Evolutionary conservation across 2,797 vertebrate genomes (phyloP), one percentile per base, ranked within the genome.

Genomic region (Prionace glauca): DNA sequence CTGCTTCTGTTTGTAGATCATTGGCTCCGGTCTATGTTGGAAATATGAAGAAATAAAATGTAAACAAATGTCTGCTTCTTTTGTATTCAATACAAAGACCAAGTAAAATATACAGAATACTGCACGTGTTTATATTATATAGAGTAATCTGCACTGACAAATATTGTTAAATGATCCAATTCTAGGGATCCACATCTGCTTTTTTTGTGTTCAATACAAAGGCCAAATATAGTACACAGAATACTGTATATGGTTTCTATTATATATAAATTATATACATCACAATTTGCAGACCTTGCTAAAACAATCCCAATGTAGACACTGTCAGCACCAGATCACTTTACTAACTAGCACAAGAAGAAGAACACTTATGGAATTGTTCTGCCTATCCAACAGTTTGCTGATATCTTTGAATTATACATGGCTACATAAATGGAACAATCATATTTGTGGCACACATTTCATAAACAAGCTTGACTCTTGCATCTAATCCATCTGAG

Each of bases 1-100:
- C 99, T 3, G 99, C 99, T 96, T 99, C 98, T 8, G 99, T 99
- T 97, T 99, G 99, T 96, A 99, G 97, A 97, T 99, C 99, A 96
- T 98, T 98, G 45, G 98, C 98, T 65, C 98, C 98, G 0, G 98
- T 98, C 99, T 99, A 96, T 62, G 94, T 88, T 67, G 41, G 24
- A 71, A 94, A 26, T 45, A 32, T 56, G 29, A 92, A 95, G 7
- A 95, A 95, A 2, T 95, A 60, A 72, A 77, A 32, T 14, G 18
- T 29, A 77, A 16, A 77, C 71, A 60, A 50, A 74, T 77, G 9
- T 77, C 45, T 74, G 41, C 74, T 0, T 10, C 26, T 74, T 92
- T 50, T 69, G 45, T 41, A 18, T 94, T 71, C 24, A 45, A 10
- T 12, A 71, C 36, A 93, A 93, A 93, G 56, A 0, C 12, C 1